Evolutionary conservation across 2,888 invertebrate species (phyloP), one percentile per base, ranked within the genome.

Genomic region (Dicyrtoma fusca): DNA sequence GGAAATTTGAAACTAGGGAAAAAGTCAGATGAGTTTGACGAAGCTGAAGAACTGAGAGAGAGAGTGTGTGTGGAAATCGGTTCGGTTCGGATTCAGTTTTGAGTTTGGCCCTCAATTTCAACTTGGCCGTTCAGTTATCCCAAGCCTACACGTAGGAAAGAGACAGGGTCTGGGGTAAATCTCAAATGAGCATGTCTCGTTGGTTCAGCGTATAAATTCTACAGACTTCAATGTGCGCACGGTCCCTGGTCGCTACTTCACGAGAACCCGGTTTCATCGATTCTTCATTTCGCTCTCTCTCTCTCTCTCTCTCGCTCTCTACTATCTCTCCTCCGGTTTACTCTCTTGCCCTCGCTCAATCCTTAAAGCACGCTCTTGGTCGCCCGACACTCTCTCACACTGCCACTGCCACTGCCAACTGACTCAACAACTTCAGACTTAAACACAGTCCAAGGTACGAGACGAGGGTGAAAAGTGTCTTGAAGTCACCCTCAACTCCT

Each of bases 31-130:
- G 62, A 44, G 62, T 42, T 42, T 62, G 25, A 8, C 5, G 4
- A n/a, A 14, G 59, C n/a, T 59, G 59, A 4, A 14, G 59, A 25
- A n/a, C n/a, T n/a, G n/a, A n/a, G 26, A 34, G 26, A 3, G 63
- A 47, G 63, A 47, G 25, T n/a, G 23, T 44, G 45, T 44, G 45
- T 44, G 45, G 45, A 49, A 49, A 63, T 63, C 63, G 5, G 63
- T 63, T 45, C 23, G 63, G 21, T 4, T 66, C 34, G 66, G 53
- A 51, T 42, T 42, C 26, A 64, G 68, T 68, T 68, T n/a, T 68
- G 57, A 68, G 68, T 68, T 68, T 68, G 68, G 68, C 42, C 68
- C 68, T 59, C 68, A 68, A 68, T 55, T 68, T 68, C 23, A 23
- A 68, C 68, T 68, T 23, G 57, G 13, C 21, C 17, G 23, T 45